A percentile compares a stretch with the other conserved stretches of the same genome.
These are phyloP conservation scores for Hormiphora californensis DNA, from an alignment of 37 sponge, comb jelly and placozoan species.

Conservation along the genomic window DNA sequence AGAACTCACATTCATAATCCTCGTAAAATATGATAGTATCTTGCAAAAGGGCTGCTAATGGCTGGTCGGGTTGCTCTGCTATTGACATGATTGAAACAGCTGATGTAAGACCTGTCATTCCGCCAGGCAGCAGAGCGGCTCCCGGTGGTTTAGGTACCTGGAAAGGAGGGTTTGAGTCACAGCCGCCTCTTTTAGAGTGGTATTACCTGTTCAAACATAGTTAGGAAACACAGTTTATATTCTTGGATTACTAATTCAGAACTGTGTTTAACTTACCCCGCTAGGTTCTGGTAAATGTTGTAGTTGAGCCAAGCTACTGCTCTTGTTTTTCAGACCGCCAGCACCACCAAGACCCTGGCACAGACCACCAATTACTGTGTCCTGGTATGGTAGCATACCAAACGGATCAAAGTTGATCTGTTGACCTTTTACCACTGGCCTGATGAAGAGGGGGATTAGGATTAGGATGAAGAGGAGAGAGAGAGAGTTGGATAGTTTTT, in stretches of 20 bases:
- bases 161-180: background rate
- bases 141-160: background rate
- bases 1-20: constrained; percentile 48
- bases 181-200: background rate
- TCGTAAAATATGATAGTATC: constrained; percentile 49
- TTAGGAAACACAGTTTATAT: no score
- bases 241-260: background rate
- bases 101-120: constrained; percentile 9
- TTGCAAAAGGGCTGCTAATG: constrained; percentile 8
- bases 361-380: constrained; percentile 36
- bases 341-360: constrained; percentile 21
- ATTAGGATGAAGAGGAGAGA: no score
- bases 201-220: no score
- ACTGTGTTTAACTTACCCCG: no score
- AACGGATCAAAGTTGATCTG: constrained; percentile 52
- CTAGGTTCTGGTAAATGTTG: no score
- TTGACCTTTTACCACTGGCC: constrained; percentile 50
- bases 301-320: constrained; percentile 24
- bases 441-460: no score
- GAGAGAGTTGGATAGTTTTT: no score
- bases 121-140: background rate
- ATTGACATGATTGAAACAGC: constrained; percentile 46
- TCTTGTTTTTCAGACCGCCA: constrained; percentile 23
- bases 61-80: constrained; percentile 45
- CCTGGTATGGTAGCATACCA: constrained; percentile 25